Percentiles rank a stretch among this genome's conserved stretches.
Evolutionary conservation across 1,140 invertebrate species (phyloP).

Genomic region (Drosophila auraria): DNA sequence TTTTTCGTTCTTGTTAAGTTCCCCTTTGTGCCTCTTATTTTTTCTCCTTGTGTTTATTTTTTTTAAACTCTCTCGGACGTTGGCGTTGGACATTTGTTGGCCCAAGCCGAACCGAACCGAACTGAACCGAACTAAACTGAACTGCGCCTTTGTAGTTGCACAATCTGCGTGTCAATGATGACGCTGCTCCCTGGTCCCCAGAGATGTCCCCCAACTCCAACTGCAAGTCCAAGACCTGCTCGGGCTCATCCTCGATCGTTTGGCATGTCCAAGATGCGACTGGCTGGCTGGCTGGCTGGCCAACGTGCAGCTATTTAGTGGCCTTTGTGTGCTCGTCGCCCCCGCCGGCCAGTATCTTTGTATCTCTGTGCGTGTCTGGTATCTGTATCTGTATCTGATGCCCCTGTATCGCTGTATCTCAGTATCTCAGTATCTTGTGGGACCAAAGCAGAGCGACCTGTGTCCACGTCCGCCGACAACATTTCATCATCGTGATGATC

Average conservation of each 20-base stretch:
- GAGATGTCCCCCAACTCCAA: constrained; percentile 32
- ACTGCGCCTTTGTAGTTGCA: constrained; percentile 70
- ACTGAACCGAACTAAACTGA: constrained; percentile 19
- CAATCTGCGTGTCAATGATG: constrained; percentile 79
- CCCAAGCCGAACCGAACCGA: not conserved
- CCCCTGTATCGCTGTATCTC: constrained; percentile 18
- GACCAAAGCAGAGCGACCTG: constrained; percentile 46
- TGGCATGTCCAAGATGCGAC: constrained; percentile 77
- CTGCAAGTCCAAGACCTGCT: constrained; percentile 3
- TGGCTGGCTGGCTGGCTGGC: constrained; percentile 5
- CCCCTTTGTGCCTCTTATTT: not conserved
- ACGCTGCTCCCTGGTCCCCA: constrained; percentile 47
- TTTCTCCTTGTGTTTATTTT: not conserved
- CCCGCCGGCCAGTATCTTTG: constrained; percentile 16
- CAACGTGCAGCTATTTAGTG: constrained; percentile 79
- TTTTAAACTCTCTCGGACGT: not conserved
- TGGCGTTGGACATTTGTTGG: constrained; percentile 18
- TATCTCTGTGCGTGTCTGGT: constrained; percentile 46
- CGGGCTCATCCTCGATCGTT: constrained; percentile 53
- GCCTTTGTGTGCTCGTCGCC: constrained; percentile 60
- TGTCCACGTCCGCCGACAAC: constrained; percentile 82
- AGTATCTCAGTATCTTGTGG: constrained; percentile 33
- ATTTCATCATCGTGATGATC: constrained; percentile 76
- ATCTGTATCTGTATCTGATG: constrained; percentile 62
- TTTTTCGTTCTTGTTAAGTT: not conserved